Evolutionary conservation across 2,888 invertebrate species (phyloP).

Genomic region (Muscina levida): DNA sequence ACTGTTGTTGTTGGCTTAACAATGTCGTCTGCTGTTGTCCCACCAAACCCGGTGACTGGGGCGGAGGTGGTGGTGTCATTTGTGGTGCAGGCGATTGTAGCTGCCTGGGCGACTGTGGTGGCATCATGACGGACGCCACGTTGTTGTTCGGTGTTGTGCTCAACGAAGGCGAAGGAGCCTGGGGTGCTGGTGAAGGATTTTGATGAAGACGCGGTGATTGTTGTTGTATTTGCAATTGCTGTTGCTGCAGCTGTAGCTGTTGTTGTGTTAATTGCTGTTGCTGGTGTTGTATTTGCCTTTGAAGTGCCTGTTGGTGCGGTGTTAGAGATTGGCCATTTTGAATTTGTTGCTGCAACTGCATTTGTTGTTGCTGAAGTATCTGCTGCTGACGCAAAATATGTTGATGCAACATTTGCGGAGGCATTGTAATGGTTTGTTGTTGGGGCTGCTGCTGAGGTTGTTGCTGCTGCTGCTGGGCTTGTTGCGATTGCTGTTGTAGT

Average conservation of each 20-base stretch:
- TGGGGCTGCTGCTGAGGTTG: conserved; percentile 72
- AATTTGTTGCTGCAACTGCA: conserved; percentile 75
- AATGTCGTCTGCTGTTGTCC: conserved; percentile 68
- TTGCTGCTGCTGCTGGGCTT: conserved; percentile 71
- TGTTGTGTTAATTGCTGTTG: conserved; percentile 79
- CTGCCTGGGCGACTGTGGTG: conserved; percentile 77
- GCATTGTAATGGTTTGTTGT: conserved; percentile 74
- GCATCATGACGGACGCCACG: conserved; percentile 72
- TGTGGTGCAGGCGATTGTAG: conserved; percentile 79
- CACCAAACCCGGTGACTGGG: conserved; percentile 70
- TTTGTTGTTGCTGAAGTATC: conserved; percentile 75
- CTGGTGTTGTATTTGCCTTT: conserved; percentile 83
- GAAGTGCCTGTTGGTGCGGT: conserved; percentile 78
- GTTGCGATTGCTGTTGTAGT: conserved; percentile 73
- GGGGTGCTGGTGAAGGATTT: conserved; percentile 76
- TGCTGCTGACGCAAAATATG: conserved; percentile 75
- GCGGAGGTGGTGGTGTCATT: conserved; percentile 79
- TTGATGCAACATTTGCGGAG: conserved; percentile 74
- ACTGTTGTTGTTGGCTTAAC: conserved; percentile 73
- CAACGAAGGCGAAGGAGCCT: conserved; percentile 75
- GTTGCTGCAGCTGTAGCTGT: conserved; percentile 79
- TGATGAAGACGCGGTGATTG: conserved; percentile 77
- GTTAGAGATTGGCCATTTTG: conserved; percentile 76
- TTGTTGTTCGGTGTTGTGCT: conserved; percentile 69
- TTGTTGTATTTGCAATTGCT: conserved; percentile 74